Base-by-base conservation (phyloP, 2,888 invertebrate genomes). In the Achlya flavicornis region DNA sequence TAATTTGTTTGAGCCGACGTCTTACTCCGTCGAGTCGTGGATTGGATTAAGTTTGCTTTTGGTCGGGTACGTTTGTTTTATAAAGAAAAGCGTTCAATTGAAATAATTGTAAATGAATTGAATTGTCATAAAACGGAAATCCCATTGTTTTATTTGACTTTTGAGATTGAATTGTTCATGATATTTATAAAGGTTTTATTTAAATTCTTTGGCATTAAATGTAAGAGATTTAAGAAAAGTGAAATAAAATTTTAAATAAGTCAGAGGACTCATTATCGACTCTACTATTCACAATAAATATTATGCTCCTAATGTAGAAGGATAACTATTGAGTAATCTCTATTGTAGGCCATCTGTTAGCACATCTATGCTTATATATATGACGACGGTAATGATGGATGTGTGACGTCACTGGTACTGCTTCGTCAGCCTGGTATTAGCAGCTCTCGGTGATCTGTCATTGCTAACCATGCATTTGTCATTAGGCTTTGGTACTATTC, bases 1-100 rank as follows among this genome's bases (percentile, higher is more conserved):
- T 93, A 93, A 93, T 93, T 93, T 91, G 92, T 91, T 93, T 91
- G 89, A 92, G 83, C 80, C 90, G 82, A 87, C 91, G 90, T 90
- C 92, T 92, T 91, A 87, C 80, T 90, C 83, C 84, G 84, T 83
- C 80, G 80, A 87, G 77, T 83, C 86, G 85, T 76, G 87, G 89
- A 90, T 90, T 88, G 90, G 90, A 93, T 91, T 92, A 90, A 90
- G 89, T 89, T 90, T 87, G 84, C 83, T 83, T 86, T 83, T 74
- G 84, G 83, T 80, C 74, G 75, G 79, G 77, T 77, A 77, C 81
- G 83, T 88, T 92, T 88, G 88, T 86, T 87, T 89, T 86, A 77
- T 74, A 73, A 81, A 81, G 81, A 81, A 85, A 82, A 80, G 79
- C 81, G 79, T 85, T 82, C 75, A 66, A 78, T 72, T 78, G 78